Conservation (phyloP, 2,797 vertebrate genomes). For the Lacerta bilineata region DNA sequence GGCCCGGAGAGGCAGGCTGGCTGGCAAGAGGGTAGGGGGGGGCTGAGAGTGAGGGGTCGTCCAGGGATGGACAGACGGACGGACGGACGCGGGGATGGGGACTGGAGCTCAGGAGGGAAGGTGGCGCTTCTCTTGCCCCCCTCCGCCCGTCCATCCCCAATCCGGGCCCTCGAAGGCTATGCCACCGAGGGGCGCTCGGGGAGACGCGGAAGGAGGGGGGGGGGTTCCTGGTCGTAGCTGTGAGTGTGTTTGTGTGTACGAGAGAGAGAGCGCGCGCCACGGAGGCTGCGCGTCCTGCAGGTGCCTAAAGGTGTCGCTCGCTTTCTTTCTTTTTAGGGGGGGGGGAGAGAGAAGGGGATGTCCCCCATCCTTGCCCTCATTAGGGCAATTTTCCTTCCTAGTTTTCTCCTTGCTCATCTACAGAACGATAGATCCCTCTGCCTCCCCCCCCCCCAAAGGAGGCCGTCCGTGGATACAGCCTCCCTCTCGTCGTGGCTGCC, state of each 20-base stretch:
- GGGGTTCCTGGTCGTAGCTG: slow-evolving; percentile 30
- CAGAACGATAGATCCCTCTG: background rate
- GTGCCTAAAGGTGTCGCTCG: slow-evolving; percentile 85
- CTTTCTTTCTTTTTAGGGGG: slow-evolving; percentile 26
- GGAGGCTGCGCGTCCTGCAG: slow-evolving; percentile 95
- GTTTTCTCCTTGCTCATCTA: background rate
- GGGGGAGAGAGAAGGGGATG: background rate
- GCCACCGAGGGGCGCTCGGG: background rate
- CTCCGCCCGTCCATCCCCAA: no score
- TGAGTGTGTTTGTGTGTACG: slow-evolving; percentile 75
- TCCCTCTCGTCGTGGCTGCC: background rate
- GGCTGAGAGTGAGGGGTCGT: slow-evolving; percentile 65
- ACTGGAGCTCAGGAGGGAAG: background rate
- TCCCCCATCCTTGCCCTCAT: background rate
- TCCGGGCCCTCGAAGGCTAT: background rate
- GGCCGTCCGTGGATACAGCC: background rate
- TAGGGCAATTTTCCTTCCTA: background rate
- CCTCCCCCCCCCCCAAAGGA: background rate
- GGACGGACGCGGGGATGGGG: slow-evolving; percentile 79
- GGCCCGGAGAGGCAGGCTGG: slow-evolving; percentile 77
- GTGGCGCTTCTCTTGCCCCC: no score
- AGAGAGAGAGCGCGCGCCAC: slow-evolving; percentile 83
- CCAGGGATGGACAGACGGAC: slow-evolving; percentile 79
- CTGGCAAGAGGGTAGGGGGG: slow-evolving; percentile 83
- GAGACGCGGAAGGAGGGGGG: background rate